Conservation (phyloP, 2,113 vertebrate genomes). For the Physeter macrocephalus region DNA sequence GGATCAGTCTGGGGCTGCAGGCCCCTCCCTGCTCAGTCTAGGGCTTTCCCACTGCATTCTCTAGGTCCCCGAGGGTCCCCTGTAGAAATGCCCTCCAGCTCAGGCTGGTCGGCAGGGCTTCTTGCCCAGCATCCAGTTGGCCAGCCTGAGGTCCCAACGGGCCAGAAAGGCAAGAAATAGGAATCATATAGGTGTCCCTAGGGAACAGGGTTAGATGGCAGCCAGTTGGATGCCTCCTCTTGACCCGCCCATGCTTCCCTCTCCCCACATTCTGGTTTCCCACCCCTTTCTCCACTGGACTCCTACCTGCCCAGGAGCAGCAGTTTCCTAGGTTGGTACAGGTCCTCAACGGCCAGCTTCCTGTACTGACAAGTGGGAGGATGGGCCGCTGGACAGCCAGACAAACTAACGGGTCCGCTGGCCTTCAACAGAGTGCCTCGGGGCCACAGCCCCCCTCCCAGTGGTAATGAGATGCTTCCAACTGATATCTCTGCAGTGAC, state of each 20-base stretch:
- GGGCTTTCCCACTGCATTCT: not conserved
- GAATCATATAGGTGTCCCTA: not conserved
- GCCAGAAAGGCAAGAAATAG: not conserved
- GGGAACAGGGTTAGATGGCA: not conserved
- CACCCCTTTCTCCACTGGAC: not conserved
- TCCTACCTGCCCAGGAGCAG: not conserved
- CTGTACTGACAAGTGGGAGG: slow-evolving; percentile 17
- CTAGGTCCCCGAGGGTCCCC: not conserved
- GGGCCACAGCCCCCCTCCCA: not conserved
- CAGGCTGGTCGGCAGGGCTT: not conserved
- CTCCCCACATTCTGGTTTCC: not conserved
- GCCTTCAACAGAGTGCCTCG: not conserved
- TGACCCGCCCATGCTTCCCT: not conserved
- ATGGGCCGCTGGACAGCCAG: not conserved
- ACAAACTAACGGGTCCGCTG: not conserved
- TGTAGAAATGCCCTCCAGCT: not conserved
- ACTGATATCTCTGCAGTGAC: not conserved
- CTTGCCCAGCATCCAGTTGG: not conserved
- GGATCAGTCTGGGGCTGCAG: not conserved
- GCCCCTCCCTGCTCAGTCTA: not conserved
- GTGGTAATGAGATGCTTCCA: slow-evolving; percentile 11
- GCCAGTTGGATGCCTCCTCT: not conserved
- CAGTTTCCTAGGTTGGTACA: not conserved
- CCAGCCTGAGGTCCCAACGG: not conserved
- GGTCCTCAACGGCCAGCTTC: slow-evolving; percentile 9